Evolutionary conservation across 2,888 invertebrate species (phyloP).

Genomic region (Cheilosia vernalis): DNA sequence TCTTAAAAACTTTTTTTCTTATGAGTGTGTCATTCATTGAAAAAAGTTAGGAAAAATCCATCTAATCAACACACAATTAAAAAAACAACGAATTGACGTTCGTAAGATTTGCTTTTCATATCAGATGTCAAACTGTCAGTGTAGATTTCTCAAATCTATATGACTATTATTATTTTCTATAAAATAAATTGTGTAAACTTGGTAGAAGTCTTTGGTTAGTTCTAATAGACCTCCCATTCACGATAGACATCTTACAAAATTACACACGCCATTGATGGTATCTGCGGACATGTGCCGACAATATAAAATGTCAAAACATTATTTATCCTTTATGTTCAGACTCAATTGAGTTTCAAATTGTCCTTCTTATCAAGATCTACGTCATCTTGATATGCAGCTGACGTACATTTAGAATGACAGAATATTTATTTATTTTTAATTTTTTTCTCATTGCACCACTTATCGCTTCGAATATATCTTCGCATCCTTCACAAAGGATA

Average conservation of each 20-base stretch:
- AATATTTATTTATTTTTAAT: slow-evolving; percentile 75
- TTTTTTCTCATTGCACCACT: slow-evolving; percentile 65
- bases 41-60: too few species aligned
- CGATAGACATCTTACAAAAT: slow-evolving; percentile 29
- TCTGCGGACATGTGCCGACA: slow-evolving; percentile 59
- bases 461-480: slow-evolving; percentile 61
- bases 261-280: slow-evolving; percentile 6
- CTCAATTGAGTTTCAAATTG: slow-evolving; percentile 83
- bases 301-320: slow-evolving; percentile 74
- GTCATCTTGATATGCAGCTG: slow-evolving; percentile 79
- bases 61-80: too few species aligned
- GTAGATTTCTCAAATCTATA: too few species aligned
- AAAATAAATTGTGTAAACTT: too few species aligned
- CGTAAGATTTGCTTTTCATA: too few species aligned
- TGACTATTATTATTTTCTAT: too few species aligned
- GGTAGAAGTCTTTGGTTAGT: background rate
- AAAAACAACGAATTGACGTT: too few species aligned
- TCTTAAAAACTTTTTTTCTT: background rate
- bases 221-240: background rate
- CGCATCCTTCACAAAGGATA: slow-evolving; percentile 18
- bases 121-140: too few species aligned
- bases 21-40: background rate
- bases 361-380: slow-evolving; percentile 81
- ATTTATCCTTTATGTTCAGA: slow-evolving; percentile 75
- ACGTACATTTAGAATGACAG: slow-evolving; percentile 60